phyloP scores from a whole-genome alignment of 2,797 vertebrate genomes.

The Podarcis siculus region DNA sequence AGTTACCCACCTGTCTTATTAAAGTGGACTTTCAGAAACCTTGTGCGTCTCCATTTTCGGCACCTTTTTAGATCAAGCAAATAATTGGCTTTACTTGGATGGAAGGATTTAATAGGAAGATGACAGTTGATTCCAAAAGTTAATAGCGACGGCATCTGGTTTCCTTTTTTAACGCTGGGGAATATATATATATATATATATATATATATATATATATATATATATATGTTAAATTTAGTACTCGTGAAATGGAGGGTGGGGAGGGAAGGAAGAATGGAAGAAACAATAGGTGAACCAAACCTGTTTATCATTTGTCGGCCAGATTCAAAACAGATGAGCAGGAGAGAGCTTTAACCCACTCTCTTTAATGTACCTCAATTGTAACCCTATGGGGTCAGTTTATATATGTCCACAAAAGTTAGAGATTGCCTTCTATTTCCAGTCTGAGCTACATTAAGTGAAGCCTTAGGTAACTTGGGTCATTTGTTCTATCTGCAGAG shows the following conservation, averaged over 20 bases:
- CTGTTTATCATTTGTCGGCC: conserved; percentile 63
- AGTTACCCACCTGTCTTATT: conserved; percentile 88
- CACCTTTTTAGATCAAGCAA: conserved; percentile 83
- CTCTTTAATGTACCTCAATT: conserved; percentile 57
- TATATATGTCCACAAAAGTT: conserved; percentile 57
- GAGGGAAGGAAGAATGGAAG: conserved; percentile 49
- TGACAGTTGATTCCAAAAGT: conserved; percentile 82
- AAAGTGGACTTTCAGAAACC: conserved; percentile 83
- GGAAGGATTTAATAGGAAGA: conserved; percentile 83
- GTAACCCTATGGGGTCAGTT: conserved; percentile 64
- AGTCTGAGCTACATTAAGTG: conserved; percentile 54
- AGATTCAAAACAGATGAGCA: conserved; percentile 69
- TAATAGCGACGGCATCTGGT: conserved; percentile 85
- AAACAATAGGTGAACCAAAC: conserved; percentile 64
- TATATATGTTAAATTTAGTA: conserved; percentile 72
- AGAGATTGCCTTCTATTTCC: conserved; percentile 52
- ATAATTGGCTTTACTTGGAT: conserved; percentile 82
- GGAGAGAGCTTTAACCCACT: conserved; percentile 68
- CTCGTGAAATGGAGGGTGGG: conserved; percentile 51
- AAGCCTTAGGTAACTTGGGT: conserved; percentile 56
- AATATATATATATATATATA: no score
- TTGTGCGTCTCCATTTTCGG: conserved; percentile 80
- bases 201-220: no score
- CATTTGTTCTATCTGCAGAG: conserved; percentile 58
- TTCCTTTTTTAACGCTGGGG: conserved; percentile 78